Conservation (phyloP, 2,113 vertebrate species). For the Albula glossodonta region DNA sequence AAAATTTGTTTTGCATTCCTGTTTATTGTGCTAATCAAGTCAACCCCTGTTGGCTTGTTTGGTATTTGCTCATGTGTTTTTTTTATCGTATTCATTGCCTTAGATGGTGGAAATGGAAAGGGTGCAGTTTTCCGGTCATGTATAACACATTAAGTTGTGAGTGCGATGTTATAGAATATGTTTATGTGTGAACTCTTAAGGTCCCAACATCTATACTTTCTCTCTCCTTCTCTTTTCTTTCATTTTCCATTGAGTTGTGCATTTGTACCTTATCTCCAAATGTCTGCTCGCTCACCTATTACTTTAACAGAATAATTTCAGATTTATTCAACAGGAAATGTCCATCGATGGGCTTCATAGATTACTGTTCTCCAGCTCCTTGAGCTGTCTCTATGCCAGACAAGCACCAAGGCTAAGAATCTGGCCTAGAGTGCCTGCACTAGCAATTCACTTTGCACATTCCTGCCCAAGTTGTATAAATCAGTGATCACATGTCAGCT, state of each 20-base stretch:
- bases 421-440: background rate
- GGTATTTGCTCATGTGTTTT: background rate
- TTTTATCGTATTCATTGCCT: background rate
- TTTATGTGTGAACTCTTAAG: background rate
- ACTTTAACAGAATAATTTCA: conserved; percentile 10
- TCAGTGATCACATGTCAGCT: background rate
- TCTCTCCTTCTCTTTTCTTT: background rate
- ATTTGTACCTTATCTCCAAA: background rate
- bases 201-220: background rate
- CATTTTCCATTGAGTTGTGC: background rate
- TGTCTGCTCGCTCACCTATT: conserved; percentile 9
- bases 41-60: too few species aligned
- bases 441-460: conserved; percentile 1
- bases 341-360: conserved; percentile 19
- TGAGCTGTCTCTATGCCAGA: conserved; percentile 16
- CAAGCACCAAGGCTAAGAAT: conserved; percentile 16
- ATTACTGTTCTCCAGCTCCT: conserved; percentile 15
- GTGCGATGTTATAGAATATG: background rate
- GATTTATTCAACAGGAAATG: conserved; percentile 27
- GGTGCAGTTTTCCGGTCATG: background rate
- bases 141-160: background rate
- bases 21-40: too few species aligned
- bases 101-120: background rate
- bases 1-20: too few species aligned
- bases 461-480: background rate